phyloP scores from a whole-genome alignment of 2,888 invertebrate species.

The Poecilus cupreus region DNA sequence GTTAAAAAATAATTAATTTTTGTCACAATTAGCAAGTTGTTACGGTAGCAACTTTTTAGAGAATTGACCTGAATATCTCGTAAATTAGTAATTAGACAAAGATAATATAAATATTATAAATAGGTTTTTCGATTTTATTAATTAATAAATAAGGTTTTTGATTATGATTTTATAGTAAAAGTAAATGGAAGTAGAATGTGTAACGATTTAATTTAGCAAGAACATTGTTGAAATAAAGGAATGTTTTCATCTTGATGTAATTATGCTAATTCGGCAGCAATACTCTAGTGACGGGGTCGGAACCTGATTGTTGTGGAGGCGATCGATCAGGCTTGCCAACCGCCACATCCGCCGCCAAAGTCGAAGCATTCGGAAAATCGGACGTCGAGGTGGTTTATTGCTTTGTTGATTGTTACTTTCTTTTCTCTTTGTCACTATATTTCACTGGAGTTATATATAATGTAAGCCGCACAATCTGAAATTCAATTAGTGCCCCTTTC shows the following conservation, averaged over 20 bases:
- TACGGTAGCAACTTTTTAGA: no score
- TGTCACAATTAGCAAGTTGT: no score
- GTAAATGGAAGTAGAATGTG: neutral
- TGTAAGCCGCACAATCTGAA: slow-evolving; percentile 64
- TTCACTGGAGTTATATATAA: slow-evolving; percentile 64
- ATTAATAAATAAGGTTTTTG: no score
- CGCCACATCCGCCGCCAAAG: neutral
- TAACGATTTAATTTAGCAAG: no score
- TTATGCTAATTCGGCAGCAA: slow-evolving; percentile 37
- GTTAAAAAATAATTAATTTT: no score
- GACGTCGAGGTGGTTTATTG: slow-evolving; percentile 60
- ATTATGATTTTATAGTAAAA: no score
- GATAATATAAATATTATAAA: no score
- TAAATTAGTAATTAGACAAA: no score
- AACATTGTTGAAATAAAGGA: neutral
- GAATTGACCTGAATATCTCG: no score
- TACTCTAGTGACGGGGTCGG: neutral
- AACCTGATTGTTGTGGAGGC: slow-evolving; percentile 13
- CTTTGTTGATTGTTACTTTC: slow-evolving; percentile 65
- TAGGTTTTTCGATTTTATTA: no score
- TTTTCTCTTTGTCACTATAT: slow-evolving; percentile 65
- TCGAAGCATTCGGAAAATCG: slow-evolving; percentile 45
- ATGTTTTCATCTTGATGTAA: slow-evolving; percentile 2
- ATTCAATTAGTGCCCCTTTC: slow-evolving; percentile 62
- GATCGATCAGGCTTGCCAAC: slow-evolving; percentile 6